Evolutionary conservation across 2,888 invertebrate genomes (phyloP).

Genomic region (Heteropelma amictum): DNA sequence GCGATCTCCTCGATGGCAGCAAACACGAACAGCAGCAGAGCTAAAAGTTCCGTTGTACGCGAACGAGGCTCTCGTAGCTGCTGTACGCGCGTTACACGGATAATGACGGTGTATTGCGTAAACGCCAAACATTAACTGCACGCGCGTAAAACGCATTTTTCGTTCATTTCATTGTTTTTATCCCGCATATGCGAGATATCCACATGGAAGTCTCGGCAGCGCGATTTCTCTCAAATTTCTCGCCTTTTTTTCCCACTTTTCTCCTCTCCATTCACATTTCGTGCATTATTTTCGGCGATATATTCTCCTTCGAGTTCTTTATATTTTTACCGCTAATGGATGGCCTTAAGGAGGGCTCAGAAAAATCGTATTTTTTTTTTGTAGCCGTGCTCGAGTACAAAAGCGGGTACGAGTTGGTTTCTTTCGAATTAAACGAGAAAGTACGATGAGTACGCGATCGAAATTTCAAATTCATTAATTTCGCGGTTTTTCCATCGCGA

Average conservation of each 20-base stretch:
- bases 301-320: not conserved
- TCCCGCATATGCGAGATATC: not conserved
- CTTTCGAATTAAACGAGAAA: no score
- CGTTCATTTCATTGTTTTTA: conserved; percentile 1
- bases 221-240: no score
- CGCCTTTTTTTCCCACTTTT: conserved; percentile 1
- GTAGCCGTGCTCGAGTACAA: no score
- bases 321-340: no score
- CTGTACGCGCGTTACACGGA: conserved; percentile 6
- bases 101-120: conserved; percentile 72
- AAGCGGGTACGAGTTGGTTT: no score
- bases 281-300: no score
- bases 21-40: conserved; percentile 48
- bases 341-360: no score
- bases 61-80: conserved; percentile 66
- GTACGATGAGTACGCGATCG: no score
- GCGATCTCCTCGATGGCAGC: conserved; percentile 7
- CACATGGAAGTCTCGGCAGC: conserved; percentile 17
- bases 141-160: conserved; percentile 66
- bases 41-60: conserved; percentile 63
- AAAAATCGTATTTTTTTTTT: no score
- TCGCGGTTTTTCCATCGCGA: no score
- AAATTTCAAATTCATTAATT: no score
- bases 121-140: conserved; percentile 72
- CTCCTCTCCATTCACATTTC: no score